Evolutionary conservation across 1,140 invertebrate species (phyloP).

Genomic region (Camponotus vicinus): DNA sequence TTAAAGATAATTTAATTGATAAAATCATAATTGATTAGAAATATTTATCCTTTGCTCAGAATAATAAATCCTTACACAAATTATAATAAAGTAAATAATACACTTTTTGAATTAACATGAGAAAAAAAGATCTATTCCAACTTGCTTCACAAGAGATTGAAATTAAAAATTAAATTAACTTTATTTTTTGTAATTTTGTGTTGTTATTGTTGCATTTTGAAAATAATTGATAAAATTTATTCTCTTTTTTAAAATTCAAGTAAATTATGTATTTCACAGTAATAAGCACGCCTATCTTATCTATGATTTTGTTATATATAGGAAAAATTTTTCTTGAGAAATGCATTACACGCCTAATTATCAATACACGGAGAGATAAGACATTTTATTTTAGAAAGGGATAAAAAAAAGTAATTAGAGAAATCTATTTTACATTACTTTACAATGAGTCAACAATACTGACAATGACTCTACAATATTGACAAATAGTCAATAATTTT

Average conservation of each 20-base stretch:
- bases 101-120: neutral
- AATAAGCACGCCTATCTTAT: neutral
- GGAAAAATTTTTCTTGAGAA: neutral
- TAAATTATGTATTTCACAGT: neutral
- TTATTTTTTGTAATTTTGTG: neutral
- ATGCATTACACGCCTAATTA: neutral
- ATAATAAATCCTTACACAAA: neutral
- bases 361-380: too few species aligned
- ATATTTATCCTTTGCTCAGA: too few species aligned
- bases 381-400: neutral
- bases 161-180: neutral
- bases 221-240: neutral
- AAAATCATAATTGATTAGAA: neutral
- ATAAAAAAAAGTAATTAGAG: neutral
- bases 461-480: too few species aligned
- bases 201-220: neutral
- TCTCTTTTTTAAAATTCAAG: neutral
- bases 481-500: too few species aligned
- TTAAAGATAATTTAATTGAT: neutral
- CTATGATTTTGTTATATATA: neutral
- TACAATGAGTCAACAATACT: too few species aligned
- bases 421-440: too few species aligned
- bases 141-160: neutral
- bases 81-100: neutral
- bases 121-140: neutral